Evolutionary conservation across 2,888 invertebrate species (phyloP).

Genomic region (Phengaris arion): DNA sequence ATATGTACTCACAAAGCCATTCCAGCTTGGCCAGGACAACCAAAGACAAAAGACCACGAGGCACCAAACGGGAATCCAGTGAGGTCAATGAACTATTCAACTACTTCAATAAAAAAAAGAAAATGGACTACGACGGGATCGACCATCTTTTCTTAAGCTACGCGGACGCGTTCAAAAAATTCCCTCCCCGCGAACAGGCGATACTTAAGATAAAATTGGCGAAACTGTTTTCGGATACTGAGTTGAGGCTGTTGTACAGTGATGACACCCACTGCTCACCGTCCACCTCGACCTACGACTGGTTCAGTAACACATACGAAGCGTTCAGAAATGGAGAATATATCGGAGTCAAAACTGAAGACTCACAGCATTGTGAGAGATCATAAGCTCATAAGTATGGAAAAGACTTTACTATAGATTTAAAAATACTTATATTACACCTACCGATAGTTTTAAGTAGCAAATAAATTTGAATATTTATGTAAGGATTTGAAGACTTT

Average conservation of each 20-base stretch:
- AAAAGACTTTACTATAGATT: not conserved
- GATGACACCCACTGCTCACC: not conserved
- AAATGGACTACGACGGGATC: conserved; percentile 25
- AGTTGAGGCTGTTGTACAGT: conserved; percentile 27
- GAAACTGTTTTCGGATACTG: conserved; percentile 31
- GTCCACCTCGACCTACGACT: conserved; percentile 13
- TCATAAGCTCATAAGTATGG: not conserved
- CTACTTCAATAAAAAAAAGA: conserved; percentile 27
- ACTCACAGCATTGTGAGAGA: not conserved
- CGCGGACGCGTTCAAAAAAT: conserved; percentile 30
- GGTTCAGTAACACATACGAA: conserved; percentile 16
- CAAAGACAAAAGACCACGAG: conserved; percentile 10
- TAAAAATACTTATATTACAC: not conserved
- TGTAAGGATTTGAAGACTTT: not conserved
- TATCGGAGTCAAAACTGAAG: not conserved
- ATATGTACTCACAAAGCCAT: not conserved
- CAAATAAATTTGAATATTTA: not conserved
- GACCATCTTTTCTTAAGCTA: conserved; percentile 33
- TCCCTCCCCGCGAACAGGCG: conserved; percentile 30
- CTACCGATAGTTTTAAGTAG: not conserved
- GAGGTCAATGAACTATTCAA: conserved; percentile 26
- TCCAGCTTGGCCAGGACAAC: conserved; percentile 6
- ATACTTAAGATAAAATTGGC: conserved; percentile 31
- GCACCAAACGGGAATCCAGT: conserved; percentile 12
- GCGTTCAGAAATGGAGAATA: conserved; percentile 11